A percentile compares a stretch with the other conserved stretches of the same genome.
These are phyloP conservation scores for Teinopalpus imperialis DNA, from an alignment of 2,888 invertebrate genomes.

Conservation along the genomic window DNA sequence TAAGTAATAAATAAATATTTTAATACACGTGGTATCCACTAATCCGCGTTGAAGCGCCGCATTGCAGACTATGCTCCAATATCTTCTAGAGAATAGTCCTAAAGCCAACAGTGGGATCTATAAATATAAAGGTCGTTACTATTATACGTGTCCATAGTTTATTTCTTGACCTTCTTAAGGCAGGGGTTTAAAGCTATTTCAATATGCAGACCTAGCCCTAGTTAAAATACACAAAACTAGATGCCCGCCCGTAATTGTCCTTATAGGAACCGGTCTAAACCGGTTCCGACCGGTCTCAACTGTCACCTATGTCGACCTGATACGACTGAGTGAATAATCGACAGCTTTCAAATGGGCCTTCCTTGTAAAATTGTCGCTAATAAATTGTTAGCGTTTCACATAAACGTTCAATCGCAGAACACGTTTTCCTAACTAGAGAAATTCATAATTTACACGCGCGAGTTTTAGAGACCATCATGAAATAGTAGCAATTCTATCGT, in stretches of 20 bases:
- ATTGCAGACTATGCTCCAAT: no score
- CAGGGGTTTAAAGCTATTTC: conserved; percentile 13
- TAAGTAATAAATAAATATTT: no score
- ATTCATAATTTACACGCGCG: no score
- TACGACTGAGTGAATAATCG: conserved; percentile 20
- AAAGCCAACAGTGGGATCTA: no score
- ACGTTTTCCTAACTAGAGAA: no score
- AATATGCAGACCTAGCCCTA: conserved; percentile 24
- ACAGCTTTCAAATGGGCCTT: conserved; percentile 19
- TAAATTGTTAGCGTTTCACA: neutral
- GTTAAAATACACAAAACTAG: conserved; percentile 28
- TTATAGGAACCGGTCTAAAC: conserved; percentile 32
- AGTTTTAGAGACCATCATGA: no score
- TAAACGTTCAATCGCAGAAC: no score
- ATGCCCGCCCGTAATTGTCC: conserved; percentile 32
- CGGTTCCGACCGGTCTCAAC: conserved; percentile 30
- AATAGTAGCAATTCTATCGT: no score
- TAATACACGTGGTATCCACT: no score
- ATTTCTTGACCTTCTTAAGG: conserved; percentile 14
- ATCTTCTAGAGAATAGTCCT: no score
- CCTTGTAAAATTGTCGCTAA: conserved; percentile 5
- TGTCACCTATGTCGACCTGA: conserved; percentile 18
- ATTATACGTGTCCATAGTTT: conserved; percentile 2
- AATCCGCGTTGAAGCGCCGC: no score
- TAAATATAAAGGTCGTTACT: no score